phyloP scores from a whole-genome alignment of 2,113 vertebrate genomes.

The Pleuronectes platessa region DNA sequence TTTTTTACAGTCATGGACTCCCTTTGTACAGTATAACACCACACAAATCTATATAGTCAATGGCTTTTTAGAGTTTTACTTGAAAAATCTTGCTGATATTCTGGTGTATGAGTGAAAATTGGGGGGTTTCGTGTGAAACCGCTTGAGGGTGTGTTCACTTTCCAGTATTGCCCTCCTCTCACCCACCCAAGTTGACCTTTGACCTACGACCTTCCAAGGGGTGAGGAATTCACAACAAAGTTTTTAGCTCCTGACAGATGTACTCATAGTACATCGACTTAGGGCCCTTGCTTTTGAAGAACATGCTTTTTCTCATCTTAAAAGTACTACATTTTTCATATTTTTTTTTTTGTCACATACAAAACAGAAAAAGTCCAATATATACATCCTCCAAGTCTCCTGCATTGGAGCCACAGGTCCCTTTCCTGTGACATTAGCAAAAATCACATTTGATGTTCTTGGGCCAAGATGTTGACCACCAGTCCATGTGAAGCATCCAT shows the following conservation, averaged over 20 bases:
- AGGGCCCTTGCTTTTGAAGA: constrained; percentile 68
- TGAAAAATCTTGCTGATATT: constrained; percentile 64
- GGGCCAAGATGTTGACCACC: constrained; percentile 55
- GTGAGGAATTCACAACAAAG: constrained; percentile 84
- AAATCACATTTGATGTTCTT: constrained; percentile 45
- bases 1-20: constrained; percentile 84
- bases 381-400: constrained; percentile 80
- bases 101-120: constrained; percentile 29
- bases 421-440: constrained; percentile 61
- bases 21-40: constrained; percentile 81
- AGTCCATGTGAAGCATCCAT: constrained; percentile 65
- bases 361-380: constrained; percentile 84
- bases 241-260: constrained; percentile 81
- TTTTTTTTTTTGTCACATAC: constrained; percentile 77
- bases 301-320: constrained; percentile 83
- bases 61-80: constrained; percentile 78
- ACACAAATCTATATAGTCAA: constrained; percentile 84
- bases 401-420: constrained; percentile 68
- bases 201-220: constrained; percentile 73
- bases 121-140: constrained; percentile 17
- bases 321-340: constrained; percentile 80
- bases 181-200: constrained; percentile 69
- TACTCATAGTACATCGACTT: constrained; percentile 70
- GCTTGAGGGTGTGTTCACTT: constrained; percentile 49
- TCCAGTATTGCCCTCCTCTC: constrained; percentile 58